These are phyloP conservation scores for Anhinga anhinga DNA, from an alignment of 2,113 vertebrate genomes.

Conservation along the genomic window DNA sequence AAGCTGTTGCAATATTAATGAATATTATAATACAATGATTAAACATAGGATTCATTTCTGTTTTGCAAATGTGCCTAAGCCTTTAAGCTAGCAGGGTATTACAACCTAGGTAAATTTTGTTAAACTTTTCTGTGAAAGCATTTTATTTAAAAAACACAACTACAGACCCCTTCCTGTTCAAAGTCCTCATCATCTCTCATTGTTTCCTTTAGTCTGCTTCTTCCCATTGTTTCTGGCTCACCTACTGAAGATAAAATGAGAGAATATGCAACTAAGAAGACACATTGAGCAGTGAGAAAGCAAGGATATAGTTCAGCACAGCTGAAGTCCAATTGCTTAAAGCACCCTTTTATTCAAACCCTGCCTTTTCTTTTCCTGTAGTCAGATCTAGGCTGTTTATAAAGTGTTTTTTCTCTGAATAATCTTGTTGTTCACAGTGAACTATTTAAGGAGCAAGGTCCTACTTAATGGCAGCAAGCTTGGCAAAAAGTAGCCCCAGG, in stretches of 20 bases:
- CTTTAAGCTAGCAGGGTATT: slow-evolving; percentile 36
- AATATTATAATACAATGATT: slow-evolving; percentile 47
- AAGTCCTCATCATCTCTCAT: background rate
- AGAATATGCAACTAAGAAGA: background rate
- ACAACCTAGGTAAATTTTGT: background rate
- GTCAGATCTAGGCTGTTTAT: background rate
- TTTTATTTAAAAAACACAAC: slow-evolving; percentile 5
- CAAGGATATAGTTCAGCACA: background rate
- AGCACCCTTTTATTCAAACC: background rate
- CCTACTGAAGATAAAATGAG: background rate
- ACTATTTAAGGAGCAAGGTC: background rate
- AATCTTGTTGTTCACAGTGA: background rate
- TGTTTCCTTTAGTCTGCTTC: background rate
- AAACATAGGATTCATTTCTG: slow-evolving; percentile 46
- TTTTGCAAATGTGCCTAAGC: slow-evolving; percentile 47
- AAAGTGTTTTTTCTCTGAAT: background rate
- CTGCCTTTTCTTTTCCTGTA: background rate
- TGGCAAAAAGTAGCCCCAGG: background rate
- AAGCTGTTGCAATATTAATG: slow-evolving; percentile 52
- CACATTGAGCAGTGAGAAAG: background rate
- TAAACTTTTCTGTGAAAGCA: slow-evolving; percentile 3
- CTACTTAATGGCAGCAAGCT: background rate
- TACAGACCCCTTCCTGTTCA: background rate
- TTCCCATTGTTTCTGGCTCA: background rate
- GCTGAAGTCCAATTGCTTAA: background rate